phyloP scores from a whole-genome alignment of 2,113 vertebrate genomes.

The Rattus rattus region DNA sequence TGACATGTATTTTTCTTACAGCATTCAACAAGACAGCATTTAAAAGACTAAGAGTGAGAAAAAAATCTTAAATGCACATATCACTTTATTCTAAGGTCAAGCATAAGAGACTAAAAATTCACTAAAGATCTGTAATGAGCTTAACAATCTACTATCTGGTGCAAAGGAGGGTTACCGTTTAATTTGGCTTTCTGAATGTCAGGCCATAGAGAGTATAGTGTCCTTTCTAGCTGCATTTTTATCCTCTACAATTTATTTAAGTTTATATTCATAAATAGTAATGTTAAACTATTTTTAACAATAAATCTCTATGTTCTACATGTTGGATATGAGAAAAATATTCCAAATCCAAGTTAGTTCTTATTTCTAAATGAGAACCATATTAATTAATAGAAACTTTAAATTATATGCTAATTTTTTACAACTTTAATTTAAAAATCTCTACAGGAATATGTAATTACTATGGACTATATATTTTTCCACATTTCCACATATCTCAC shows the following conservation, averaged over 20 bases:
- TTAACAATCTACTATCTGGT: neutral
- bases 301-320: slow-evolving; percentile 64
- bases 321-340: slow-evolving; percentile 7
- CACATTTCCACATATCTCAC: slow-evolving; percentile 44
- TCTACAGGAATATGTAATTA: slow-evolving; percentile 57
- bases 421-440: slow-evolving; percentile 52
- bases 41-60: slow-evolving; percentile 7
- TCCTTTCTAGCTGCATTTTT: slow-evolving; percentile 35
- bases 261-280: slow-evolving; percentile 53
- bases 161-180: neutral
- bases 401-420: slow-evolving; percentile 58
- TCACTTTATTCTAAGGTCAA: neutral
- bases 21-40: neutral
- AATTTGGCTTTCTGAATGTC: slow-evolving; percentile 51
- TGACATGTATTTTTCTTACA: neutral
- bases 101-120: neutral
- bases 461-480: slow-evolving; percentile 45
- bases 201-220: slow-evolving; percentile 33
- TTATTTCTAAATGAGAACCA: slow-evolving; percentile 71
- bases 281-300: slow-evolving; percentile 71
- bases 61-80: neutral
- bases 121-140: neutral
- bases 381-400: slow-evolving; percentile 68
- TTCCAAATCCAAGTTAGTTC: slow-evolving; percentile 56
- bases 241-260: slow-evolving; percentile 23